Evolutionary conservation across 2,888 invertebrate genomes (phyloP).

Genomic region (Orthosia gothica): DNA sequence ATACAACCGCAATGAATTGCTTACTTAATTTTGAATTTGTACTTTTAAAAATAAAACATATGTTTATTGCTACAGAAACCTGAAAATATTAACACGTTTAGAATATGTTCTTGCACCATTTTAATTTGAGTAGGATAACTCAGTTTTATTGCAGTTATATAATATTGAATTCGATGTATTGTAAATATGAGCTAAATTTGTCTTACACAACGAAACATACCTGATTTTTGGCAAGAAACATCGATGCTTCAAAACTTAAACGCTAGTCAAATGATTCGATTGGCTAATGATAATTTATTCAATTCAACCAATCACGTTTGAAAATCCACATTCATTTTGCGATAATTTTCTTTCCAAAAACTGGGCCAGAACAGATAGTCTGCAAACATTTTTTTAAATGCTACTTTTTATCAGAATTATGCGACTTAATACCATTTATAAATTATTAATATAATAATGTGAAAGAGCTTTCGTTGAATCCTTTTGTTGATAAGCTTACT

Average conservation of each 20-base stretch:
- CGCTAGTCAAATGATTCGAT: not conserved
- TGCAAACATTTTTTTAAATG: not conserved
- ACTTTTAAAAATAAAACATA: not conserved
- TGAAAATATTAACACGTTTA: not conserved
- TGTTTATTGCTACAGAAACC: not conserved
- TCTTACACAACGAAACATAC: not conserved
- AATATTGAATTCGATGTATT: not conserved
- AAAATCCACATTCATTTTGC: not conserved
- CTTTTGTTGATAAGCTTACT: not conserved
- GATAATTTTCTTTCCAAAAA: not conserved
- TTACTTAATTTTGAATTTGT: not conserved
- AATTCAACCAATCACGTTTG: not conserved
- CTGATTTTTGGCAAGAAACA: not conserved
- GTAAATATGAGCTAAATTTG: not conserved
- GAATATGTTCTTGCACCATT: not conserved
- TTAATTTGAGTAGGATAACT: not conserved
- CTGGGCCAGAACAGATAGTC: not conserved
- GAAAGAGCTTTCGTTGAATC: not conserved
- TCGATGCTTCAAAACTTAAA: not conserved
- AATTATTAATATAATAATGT: conserved; percentile 6
- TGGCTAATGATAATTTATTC: not conserved
- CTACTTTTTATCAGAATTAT: not conserved
- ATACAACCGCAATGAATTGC: not conserved
- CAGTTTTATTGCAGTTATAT: not conserved
- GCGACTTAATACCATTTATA: not conserved